phyloP scores from a whole-genome alignment of 2,113 vertebrate species.

The Bettongia penicillata region DNA sequence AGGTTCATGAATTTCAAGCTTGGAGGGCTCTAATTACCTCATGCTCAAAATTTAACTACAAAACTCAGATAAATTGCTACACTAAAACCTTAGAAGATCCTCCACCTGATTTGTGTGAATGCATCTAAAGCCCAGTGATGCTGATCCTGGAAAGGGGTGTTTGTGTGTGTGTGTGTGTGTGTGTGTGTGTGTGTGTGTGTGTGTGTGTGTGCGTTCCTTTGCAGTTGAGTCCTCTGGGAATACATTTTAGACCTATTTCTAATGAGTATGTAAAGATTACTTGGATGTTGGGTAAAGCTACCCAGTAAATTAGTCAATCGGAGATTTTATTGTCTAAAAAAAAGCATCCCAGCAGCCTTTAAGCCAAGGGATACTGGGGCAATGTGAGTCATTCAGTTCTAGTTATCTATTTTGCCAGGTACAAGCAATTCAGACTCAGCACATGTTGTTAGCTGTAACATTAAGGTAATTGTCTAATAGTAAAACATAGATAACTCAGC shows the following conservation, averaged over 20 bases:
- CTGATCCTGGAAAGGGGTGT: conserved; percentile 72
- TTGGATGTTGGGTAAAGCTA: conserved; percentile 84
- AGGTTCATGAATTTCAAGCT: conserved; percentile 81
- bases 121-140: conserved; percentile 77
- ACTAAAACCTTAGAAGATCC: conserved; percentile 80
- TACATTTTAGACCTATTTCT: conserved; percentile 71
- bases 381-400: conserved; percentile 66
- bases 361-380: conserved; percentile 72
- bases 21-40: conserved; percentile 82
- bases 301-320: conserved; percentile 81
- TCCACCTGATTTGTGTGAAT: conserved; percentile 74
- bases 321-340: conserved; percentile 81
- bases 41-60: conserved; percentile 83
- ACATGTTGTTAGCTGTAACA: conserved; percentile 71
- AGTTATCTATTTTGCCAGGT: conserved; percentile 76
- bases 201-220: conserved; percentile 22
- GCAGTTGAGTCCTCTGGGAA: conserved; percentile 73
- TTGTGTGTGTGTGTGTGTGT: neutral
- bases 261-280: conserved; percentile 79
- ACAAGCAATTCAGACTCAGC: conserved; percentile 73
- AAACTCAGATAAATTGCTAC: conserved; percentile 81
- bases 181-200: neutral
- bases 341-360: conserved; percentile 70
- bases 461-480: conserved; percentile 83
- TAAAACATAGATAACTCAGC: conserved; percentile 76